A percentile compares a stretch with the other conserved stretches of the same genome.
These are phyloP conservation scores for Delichon dasypus DNA, from an alignment of 2,797 vertebrate genomes.

Conservation along the genomic window DNA sequence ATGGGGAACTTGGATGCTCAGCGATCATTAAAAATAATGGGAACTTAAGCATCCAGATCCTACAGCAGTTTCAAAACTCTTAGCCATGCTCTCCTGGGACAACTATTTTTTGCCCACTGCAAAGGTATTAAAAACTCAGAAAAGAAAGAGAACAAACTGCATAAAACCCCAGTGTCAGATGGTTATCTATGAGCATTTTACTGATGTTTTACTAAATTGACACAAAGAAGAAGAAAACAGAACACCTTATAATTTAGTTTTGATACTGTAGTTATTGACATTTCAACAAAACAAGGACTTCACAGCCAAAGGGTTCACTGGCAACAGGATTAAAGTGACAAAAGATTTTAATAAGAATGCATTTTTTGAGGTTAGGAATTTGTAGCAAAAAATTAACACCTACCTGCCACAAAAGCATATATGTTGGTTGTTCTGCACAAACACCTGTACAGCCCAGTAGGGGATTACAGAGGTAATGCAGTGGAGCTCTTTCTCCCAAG, in stretches of 20 bases:
- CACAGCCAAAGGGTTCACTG: not conserved
- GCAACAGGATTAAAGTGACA: not conserved
- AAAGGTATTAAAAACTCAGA: not conserved
- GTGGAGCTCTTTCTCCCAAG: not conserved
- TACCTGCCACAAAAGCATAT: not conserved
- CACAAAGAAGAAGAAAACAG: not conserved
- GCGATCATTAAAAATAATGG: conserved; percentile 13
- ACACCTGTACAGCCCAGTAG: not conserved
- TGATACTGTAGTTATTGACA: not conserved
- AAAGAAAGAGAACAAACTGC: not conserved
- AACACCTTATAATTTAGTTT: not conserved
- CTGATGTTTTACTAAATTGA: not conserved
- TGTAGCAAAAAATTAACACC: not conserved
- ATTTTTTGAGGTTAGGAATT: not conserved
- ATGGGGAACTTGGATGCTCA: not conserved
- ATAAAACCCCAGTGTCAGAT: not conserved
- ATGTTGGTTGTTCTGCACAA: not conserved
- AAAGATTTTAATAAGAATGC: not conserved
- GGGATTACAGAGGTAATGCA: not conserved
- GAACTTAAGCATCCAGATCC: not conserved
- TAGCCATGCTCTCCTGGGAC: not conserved
- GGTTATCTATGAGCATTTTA: not conserved
- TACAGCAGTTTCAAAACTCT: not conserved
- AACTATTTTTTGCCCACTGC: not conserved
- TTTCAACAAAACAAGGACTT: not conserved